These are phyloP conservation scores for Monochamus saltuarius DNA, from an alignment of 1,140 invertebrate genomes.

Conservation along the genomic window DNA sequence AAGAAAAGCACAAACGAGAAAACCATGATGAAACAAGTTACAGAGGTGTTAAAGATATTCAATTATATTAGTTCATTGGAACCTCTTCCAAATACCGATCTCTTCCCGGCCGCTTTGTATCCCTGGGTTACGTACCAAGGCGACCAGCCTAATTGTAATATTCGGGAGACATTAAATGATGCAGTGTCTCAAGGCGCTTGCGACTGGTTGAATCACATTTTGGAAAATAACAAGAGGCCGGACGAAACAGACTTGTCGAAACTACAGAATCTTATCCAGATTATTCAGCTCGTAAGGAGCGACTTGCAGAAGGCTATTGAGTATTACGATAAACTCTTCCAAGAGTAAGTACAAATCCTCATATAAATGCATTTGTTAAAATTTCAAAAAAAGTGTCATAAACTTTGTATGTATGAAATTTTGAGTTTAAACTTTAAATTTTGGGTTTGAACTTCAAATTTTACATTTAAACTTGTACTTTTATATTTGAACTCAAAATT, in stretches of 20 bases:
- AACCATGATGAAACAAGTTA: constrained; percentile 65
- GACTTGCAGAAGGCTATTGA: constrained; percentile 81
- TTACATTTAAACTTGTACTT: too few relatives aligned
- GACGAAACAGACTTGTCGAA: constrained; percentile 63
- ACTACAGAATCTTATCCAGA: constrained; percentile 75
- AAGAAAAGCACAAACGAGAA: constrained; percentile 69
- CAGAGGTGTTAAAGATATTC: constrained; percentile 69
- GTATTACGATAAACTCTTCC: constrained; percentile 79
- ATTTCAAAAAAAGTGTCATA: too few relatives aligned
- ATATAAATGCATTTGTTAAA: background rate
- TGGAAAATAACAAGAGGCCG: constrained; percentile 63
- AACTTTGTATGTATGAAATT: too few relatives aligned
- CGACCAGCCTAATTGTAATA: constrained; percentile 58
- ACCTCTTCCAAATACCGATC: constrained; percentile 60
- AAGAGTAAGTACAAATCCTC: constrained; percentile 52
- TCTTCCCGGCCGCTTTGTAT: constrained; percentile 70
- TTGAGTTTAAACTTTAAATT: too few relatives aligned
- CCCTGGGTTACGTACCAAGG: constrained; percentile 58
- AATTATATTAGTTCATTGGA: constrained; percentile 60
- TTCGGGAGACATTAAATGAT: constrained; percentile 63
- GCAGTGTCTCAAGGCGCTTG: constrained; percentile 70
- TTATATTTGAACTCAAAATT: too few relatives aligned
- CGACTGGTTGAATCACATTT: constrained; percentile 75
- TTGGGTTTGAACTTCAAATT: too few relatives aligned
- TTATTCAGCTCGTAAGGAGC: constrained; percentile 76